A percentile compares a stretch with the other conserved stretches of the same genome.
Evolutionary conservation across 2,888 invertebrate species (phyloP).

Genomic region (Agrotis clavis): DNA sequence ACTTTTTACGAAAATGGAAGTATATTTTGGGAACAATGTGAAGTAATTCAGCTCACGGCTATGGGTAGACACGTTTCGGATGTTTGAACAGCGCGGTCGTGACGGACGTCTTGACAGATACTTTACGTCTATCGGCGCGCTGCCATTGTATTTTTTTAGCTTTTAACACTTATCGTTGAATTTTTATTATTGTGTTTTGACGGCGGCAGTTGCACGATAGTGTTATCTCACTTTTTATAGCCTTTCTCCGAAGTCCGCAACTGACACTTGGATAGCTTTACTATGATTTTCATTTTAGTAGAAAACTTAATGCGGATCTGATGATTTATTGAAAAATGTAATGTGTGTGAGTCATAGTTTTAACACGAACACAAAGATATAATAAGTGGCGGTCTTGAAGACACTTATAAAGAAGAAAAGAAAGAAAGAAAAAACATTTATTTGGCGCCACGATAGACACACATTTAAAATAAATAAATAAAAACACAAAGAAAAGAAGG

Average conservation of each 20-base stretch:
- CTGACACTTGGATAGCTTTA: constrained; percentile 23
- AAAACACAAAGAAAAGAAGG: too few species aligned
- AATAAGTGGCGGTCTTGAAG: constrained; percentile 44
- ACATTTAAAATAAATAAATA: too few species aligned
- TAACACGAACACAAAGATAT: constrained; percentile 51
- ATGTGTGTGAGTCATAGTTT: constrained; percentile 53
- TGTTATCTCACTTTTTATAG: constrained; percentile 51
- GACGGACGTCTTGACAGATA: constrained; percentile 70
- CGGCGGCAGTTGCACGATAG: constrained; percentile 56
- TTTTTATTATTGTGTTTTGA: constrained; percentile 60
- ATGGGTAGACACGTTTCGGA: constrained; percentile 71
- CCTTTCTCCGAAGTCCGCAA: constrained; percentile 8
- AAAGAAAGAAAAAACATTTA: too few species aligned
- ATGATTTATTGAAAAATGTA: constrained; percentile 23
- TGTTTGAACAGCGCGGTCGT: constrained; percentile 74
- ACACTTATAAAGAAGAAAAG: too few species aligned
- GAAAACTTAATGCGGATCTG: constrained; percentile 25
- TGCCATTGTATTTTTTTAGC: constrained; percentile 65
- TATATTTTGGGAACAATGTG: constrained; percentile 43
- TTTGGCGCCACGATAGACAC: too few species aligned
- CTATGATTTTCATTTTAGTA: constrained; percentile 17
- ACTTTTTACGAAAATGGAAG: constrained; percentile 24
- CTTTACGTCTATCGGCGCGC: constrained; percentile 47
- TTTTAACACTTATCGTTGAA: constrained; percentile 61
- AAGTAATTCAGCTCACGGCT: constrained; percentile 47